These are phyloP conservation scores for Dryadula phaetusa DNA, from an alignment of 2,888 invertebrate species.

Conservation along the genomic window DNA sequence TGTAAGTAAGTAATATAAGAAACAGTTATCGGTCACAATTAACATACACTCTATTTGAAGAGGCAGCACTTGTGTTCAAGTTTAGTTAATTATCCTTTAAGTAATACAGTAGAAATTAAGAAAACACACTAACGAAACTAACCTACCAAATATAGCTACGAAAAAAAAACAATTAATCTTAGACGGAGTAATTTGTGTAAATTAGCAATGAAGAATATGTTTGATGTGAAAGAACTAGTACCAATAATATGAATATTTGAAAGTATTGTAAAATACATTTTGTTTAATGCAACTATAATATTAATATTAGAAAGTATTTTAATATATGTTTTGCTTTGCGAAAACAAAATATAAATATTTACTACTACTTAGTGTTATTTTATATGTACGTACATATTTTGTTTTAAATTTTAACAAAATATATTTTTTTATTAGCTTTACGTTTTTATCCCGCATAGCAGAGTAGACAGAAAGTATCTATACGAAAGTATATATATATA, in stretches of 20 bases:
- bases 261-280: background rate
- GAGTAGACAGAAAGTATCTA: no score
- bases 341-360: no score
- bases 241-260: background rate
- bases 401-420: no score
- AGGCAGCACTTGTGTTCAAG: constrained; percentile 15
- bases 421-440: no score
- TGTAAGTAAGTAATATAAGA: background rate
- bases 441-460: no score
- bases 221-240: background rate
- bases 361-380: no score
- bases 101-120: background rate
- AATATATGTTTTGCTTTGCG: no score
- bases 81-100: background rate
- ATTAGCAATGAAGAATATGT: constrained; percentile 7
- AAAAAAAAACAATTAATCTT: background rate
- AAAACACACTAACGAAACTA: no score
- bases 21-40: constrained; percentile 9
- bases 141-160: no score
- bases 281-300: background rate
- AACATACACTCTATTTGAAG: constrained; percentile 10
- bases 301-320: no score
- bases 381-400: no score
- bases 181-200: background rate
- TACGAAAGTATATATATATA: no score